These are phyloP conservation scores for Lampris incognitus DNA, from an alignment of 2,113 vertebrate genomes.

Conservation along the genomic window DNA sequence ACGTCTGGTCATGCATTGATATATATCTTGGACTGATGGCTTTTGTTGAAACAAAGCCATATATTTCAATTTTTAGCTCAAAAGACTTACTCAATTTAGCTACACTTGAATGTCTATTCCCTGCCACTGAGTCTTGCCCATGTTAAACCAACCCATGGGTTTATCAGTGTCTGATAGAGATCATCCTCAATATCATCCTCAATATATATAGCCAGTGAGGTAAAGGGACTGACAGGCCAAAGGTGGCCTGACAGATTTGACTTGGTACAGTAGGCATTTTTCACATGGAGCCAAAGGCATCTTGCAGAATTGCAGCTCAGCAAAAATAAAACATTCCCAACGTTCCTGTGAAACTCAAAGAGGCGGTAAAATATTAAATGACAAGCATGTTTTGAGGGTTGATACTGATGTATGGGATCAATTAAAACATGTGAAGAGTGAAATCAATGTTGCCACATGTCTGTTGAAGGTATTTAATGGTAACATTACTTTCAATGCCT, in stretches of 20 bases:
- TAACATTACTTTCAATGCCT: conserved; percentile 18
- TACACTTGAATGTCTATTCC: background rate
- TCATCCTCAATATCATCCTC: conserved; percentile 2
- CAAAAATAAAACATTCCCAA: background rate
- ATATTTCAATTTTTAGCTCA: too few relatives aligned
- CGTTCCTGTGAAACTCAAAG: background rate
- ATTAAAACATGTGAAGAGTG: conserved; percentile 27
- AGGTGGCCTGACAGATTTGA: background rate
- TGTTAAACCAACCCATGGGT: background rate
- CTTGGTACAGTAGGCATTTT: background rate
- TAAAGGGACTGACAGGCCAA: background rate
- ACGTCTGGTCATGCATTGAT: too few relatives aligned
- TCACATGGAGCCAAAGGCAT: background rate
- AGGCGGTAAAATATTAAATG: background rate
- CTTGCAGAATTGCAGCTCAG: background rate
- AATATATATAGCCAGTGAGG: conserved; percentile 12
- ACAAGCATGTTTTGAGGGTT: background rate
- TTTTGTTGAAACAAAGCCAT: too few relatives aligned
- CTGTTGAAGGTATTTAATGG: conserved; percentile 11
- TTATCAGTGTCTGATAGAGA: background rate
- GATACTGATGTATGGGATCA: conserved; percentile 28
- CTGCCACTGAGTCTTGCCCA: background rate
- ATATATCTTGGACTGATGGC: too few relatives aligned
- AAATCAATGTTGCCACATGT: conserved; percentile 15
- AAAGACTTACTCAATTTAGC: too few relatives aligned